These are phyloP conservation scores for Sebastes baramenuke DNA, from an alignment of 2,797 vertebrate genomes.

Conservation along the genomic window DNA sequence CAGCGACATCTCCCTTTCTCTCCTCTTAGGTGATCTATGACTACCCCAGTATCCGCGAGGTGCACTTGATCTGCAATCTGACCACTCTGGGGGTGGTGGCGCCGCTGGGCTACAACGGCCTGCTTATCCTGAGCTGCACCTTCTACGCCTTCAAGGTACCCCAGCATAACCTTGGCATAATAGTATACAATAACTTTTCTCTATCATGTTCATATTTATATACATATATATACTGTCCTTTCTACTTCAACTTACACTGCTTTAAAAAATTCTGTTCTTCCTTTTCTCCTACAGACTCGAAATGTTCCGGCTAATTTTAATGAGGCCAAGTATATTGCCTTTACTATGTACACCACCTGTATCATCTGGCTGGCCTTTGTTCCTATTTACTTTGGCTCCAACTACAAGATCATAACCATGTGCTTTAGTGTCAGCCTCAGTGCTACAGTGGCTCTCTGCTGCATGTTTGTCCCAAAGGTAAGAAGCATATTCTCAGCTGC, in stretches of 20 bases:
- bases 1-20: not conserved
- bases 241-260: not conserved
- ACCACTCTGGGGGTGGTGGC: constrained; percentile 97
- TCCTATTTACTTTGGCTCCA: constrained; percentile 99
- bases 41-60: constrained; percentile 96
- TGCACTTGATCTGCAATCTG: constrained; percentile 97
- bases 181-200: not conserved
- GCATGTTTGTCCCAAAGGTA: constrained; percentile 97
- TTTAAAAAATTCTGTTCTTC: not conserved
- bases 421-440: constrained; percentile 99
- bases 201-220: not conserved
- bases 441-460: constrained; percentile 95
- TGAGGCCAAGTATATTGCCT: constrained; percentile 98
- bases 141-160: constrained; percentile 97
- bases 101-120: constrained; percentile 95
- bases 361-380: constrained; percentile 99
- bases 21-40: constrained; percentile 89
- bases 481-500: not conserved
- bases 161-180: not conserved
- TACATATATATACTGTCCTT: not conserved
- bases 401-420: constrained; percentile 99
- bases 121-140: constrained; percentile 98
- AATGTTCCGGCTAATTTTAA: constrained; percentile 99
- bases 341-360: constrained; percentile 99
- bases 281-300: constrained; percentile 83